These are phyloP conservation scores for Notarius quadriscutis DNA, from an alignment of 2,113 vertebrate species.

Conservation along the genomic window DNA sequence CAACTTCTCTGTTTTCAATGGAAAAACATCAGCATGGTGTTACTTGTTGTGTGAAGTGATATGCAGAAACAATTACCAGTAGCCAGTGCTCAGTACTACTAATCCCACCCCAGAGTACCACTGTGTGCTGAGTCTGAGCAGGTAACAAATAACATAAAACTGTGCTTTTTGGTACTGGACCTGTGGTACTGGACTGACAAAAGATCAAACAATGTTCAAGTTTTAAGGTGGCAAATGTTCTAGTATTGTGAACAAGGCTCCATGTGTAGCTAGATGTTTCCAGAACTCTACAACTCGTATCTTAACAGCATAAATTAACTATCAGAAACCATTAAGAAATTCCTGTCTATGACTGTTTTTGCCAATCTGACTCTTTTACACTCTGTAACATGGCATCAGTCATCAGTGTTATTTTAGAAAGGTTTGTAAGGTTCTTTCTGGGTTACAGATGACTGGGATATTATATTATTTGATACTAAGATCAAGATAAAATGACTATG, in stretches of 20 bases:
- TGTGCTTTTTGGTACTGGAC: not conserved
- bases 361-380: not conserved
- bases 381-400: not conserved
- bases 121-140: not conserved
- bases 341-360: not conserved
- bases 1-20: not conserved
- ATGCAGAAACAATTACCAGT: not conserved
- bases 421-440: not conserved
- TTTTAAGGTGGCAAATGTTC: not conserved
- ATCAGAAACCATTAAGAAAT: not conserved
- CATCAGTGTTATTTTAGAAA: not conserved
- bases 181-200: not conserved
- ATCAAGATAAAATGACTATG: not conserved
- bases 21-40: not conserved
- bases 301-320: slow-evolving; percentile 56
- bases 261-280: slow-evolving; percentile 50
- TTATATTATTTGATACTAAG: not conserved
- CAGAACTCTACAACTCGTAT: slow-evolving; percentile 37
- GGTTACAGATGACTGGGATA: not conserved
- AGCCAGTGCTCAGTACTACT: not conserved
- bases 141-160: not conserved
- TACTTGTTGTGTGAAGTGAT: not conserved
- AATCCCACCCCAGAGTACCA: not conserved
- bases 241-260: slow-evolving; percentile 10
- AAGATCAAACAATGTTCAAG: not conserved